Evolutionary conservation across 2,797 vertebrate species (phyloP).

Genomic region (Margarornis squamiger): DNA sequence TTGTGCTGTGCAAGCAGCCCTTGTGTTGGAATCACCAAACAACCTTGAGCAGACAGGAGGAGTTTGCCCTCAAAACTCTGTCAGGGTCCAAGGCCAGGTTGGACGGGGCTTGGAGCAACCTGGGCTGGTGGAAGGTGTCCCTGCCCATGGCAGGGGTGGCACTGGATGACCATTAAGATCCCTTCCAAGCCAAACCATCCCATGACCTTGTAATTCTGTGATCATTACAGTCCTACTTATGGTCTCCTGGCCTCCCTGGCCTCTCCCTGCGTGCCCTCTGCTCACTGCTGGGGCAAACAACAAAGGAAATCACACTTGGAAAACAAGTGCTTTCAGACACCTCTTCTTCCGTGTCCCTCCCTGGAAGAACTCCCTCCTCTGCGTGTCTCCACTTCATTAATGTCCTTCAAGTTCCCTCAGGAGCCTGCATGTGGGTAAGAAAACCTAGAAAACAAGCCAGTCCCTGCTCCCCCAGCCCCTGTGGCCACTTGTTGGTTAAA

Average conservation of each 20-base stretch:
- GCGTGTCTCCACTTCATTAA: background rate
- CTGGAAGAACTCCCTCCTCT: background rate
- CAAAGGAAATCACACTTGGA: background rate
- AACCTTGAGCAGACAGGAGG: too few species aligned
- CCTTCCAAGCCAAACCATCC: background rate
- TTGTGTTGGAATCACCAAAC: too few species aligned
- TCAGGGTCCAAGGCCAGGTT: background rate
- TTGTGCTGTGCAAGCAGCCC: too few species aligned
- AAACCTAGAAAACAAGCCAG: fast-evolving
- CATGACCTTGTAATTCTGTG: background rate
- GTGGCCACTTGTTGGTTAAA: background rate
- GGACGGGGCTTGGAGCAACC: background rate
- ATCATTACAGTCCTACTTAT: background rate
- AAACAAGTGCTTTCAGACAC: background rate
- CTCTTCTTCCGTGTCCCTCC: background rate
- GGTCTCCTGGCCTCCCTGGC: background rate
- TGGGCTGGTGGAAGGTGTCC: background rate
- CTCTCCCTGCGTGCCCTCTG: background rate
- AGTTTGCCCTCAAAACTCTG: too few species aligned
- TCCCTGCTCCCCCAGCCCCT: fast-evolving
- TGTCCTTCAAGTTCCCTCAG: background rate
- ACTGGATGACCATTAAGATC: background rate
- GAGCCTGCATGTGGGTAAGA: background rate
- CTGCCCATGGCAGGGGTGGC: background rate
- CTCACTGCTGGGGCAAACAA: background rate